A percentile compares a stretch with the other conserved stretches of the same genome.
Conservation (phyloP, 2,888 invertebrate species). For the Archips crataeganus region DNA sequence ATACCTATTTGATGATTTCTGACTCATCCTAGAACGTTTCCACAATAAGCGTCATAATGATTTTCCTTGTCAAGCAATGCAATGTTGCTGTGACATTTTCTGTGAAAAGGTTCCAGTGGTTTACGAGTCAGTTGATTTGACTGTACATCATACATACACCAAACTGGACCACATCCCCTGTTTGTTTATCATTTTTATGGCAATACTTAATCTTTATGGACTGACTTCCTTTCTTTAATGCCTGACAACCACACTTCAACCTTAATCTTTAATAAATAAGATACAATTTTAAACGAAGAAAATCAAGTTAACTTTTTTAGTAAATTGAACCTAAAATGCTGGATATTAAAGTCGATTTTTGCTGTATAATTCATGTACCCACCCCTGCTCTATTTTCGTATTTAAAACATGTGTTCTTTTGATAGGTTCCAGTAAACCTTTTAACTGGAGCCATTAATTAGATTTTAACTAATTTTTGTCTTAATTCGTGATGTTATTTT, state of each 20-base stretch:
- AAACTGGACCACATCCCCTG: slow-evolving; percentile 18
- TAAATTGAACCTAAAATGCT: background rate
- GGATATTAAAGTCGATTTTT: background rate
- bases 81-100: no score
- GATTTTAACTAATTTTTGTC: background rate
- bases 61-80: no score
- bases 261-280: background rate
- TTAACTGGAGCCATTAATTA: background rate
- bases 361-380: background rate
- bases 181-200: slow-evolving; percentile 34
- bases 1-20: no score
- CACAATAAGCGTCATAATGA: no score
- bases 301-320: background rate
- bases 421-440: slow-evolving; percentile 7
- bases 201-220: slow-evolving; percentile 32
- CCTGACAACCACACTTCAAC: background rate
- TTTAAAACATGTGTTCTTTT: slow-evolving; percentile 22
- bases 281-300: background rate
- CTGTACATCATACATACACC: background rate
- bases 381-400: slow-evolving; percentile 24
- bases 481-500: no score
- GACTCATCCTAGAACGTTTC: no score
- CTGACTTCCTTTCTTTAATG: slow-evolving; percentile 18
- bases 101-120: no score
- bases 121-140: no score